A percentile compares a stretch with the other conserved stretches of the same genome.
Evolutionary conservation across 2,797 vertebrate genomes (phyloP).

Genomic region (Hyperoplus lanceolatus): DNA sequence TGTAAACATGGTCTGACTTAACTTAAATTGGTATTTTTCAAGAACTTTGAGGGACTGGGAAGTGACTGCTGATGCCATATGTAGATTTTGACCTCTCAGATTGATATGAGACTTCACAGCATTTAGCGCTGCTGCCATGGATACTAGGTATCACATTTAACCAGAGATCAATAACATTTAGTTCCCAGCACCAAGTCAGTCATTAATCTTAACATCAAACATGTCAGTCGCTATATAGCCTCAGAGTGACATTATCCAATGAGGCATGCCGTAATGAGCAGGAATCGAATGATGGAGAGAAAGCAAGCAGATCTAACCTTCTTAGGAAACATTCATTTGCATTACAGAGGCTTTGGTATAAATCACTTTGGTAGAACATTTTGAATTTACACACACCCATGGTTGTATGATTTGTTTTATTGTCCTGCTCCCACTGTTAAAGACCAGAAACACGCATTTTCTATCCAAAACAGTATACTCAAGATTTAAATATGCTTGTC

Average conservation of each 20-base stretch:
- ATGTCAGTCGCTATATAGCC: conserved; percentile 56
- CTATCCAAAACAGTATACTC: conserved; percentile 12
- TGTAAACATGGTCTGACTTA: not conserved
- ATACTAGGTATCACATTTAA: conserved; percentile 66
- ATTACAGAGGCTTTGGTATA: conserved; percentile 52
- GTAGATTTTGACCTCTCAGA: conserved; percentile 74
- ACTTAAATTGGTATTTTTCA: conserved; percentile 22
- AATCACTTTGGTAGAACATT: conserved; percentile 27
- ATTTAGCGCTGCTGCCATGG: conserved; percentile 67
- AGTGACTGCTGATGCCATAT: conserved; percentile 69
- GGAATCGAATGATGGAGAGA: conserved; percentile 64
- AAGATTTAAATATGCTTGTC: not conserved
- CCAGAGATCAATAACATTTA: conserved; percentile 79
- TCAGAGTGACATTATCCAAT: conserved; percentile 68
- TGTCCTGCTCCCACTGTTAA: conserved; percentile 13
- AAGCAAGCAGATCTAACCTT: conserved; percentile 39
- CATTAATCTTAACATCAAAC: conserved; percentile 82
- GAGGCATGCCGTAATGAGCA: conserved; percentile 74
- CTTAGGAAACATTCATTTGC: conserved; percentile 57
- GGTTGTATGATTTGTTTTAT: conserved; percentile 16
- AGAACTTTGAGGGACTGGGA: conserved; percentile 44
- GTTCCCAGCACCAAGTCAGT: conserved; percentile 57
- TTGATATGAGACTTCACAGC: conserved; percentile 65
- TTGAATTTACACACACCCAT: conserved; percentile 18
- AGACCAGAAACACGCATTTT: not conserved